These are phyloP conservation scores for Eurypyga helias DNA, from an alignment of 2,113 vertebrate species.

Conservation along the genomic window DNA sequence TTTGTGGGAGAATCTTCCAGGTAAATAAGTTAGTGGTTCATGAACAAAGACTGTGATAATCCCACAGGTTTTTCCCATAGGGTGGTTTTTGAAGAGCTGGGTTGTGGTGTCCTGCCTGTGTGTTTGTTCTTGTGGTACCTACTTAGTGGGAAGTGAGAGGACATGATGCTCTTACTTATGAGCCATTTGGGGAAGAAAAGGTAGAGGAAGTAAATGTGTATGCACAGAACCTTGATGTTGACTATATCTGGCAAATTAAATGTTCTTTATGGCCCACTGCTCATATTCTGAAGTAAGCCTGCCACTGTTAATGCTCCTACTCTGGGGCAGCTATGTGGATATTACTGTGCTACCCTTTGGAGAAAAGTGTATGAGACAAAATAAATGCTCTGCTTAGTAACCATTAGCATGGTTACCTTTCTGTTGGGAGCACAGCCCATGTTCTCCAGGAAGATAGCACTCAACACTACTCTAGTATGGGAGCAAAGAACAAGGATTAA, in stretches of 20 bases:
- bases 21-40: background rate
- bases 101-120: background rate
- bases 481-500: background rate
- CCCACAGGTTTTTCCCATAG: background rate
- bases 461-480: background rate
- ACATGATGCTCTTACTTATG: background rate
- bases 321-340: background rate
- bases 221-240: background rate
- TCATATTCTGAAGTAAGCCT: background rate
- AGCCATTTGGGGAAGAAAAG: background rate
- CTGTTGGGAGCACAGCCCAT: background rate
- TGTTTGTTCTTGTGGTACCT: background rate
- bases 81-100: background rate
- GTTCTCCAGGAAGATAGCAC: background rate
- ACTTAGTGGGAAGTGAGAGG: background rate
- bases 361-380: background rate
- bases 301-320: background rate
- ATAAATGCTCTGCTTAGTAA: background rate
- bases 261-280: background rate
- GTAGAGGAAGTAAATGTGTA: background rate
- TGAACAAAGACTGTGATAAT: background rate
- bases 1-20: background rate
- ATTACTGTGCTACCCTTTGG: background rate
- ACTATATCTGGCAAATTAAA: background rate
- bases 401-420: accelerated